phyloP scores from a whole-genome alignment of 1,140 invertebrate species.

The Drosophila asahinai region DNA sequence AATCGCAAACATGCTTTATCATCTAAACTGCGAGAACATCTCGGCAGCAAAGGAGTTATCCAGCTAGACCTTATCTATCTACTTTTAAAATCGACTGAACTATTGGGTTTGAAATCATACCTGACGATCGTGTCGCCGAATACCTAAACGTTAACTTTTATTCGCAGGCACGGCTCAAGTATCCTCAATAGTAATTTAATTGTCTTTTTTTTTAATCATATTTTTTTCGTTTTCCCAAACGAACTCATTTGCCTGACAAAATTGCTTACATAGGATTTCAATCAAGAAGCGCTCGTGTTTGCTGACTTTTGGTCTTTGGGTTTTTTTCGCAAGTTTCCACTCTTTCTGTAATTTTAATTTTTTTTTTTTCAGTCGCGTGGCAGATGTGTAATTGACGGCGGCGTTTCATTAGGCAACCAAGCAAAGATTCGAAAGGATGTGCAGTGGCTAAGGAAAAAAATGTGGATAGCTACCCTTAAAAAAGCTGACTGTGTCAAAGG shows the following conservation, averaged over 20 bases:
- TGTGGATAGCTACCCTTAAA: slow-evolving; percentile 69
- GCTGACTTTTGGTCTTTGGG: slow-evolving; percentile 59
- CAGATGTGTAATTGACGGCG: slow-evolving; percentile 70
- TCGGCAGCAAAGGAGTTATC: slow-evolving; percentile 42
- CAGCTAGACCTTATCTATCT: slow-evolving; percentile 12
- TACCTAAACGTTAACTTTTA: slow-evolving; percentile 23
- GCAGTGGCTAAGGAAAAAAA: slow-evolving; percentile 46
- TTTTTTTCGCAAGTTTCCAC: slow-evolving; percentile 18
- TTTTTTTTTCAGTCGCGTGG: slow-evolving; percentile 65
- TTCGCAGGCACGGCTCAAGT: slow-evolving; percentile 56
- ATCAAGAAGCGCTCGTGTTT: slow-evolving; percentile 49
- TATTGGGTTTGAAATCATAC: neutral
- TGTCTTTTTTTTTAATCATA: neutral
- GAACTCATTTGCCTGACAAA: slow-evolving; percentile 52
- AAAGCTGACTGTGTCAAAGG: slow-evolving; percentile 72
- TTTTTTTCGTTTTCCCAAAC: slow-evolving; percentile 4
- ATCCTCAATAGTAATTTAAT: slow-evolving; percentile 29
- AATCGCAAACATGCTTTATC: slow-evolving; percentile 50
- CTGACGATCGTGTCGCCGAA: neutral
- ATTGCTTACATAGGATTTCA: slow-evolving; percentile 64
- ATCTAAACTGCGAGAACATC: slow-evolving; percentile 28
- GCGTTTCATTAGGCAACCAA: slow-evolving; percentile 73
- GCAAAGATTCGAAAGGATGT: slow-evolving; percentile 62
- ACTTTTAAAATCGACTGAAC: slow-evolving; percentile 3
- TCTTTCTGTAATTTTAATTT: slow-evolving; percentile 47